Conservation (phyloP, 2,797 vertebrate species). For the Clarias laeviceps region DNA sequence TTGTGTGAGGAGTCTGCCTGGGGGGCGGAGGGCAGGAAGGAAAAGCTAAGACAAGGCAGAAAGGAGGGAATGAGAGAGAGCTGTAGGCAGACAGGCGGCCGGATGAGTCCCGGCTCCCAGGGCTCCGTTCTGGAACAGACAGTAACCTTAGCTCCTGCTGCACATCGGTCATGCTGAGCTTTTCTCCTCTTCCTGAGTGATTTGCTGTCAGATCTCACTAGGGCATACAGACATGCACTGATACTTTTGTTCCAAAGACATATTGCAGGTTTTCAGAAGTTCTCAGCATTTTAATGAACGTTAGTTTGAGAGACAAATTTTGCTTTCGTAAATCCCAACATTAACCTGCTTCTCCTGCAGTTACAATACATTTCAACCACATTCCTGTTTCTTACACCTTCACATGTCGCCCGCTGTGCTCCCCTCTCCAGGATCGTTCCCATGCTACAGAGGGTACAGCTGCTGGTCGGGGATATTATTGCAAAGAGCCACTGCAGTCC, state of each 20-base stretch:
- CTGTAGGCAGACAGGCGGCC: slow-evolving; percentile 18
- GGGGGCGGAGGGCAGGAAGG: not conserved
- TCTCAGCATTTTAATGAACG: not conserved
- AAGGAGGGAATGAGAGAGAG: not conserved
- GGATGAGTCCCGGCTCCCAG: slow-evolving; percentile 21
- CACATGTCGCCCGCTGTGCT: not conserved
- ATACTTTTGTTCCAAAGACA: not conserved
- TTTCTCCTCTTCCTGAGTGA: slow-evolving; percentile 45
- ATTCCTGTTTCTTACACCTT: not conserved
- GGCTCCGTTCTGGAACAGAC: slow-evolving; percentile 33
- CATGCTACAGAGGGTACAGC: slow-evolving; percentile 32
- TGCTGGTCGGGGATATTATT: slow-evolving; percentile 45
- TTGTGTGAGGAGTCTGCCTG: not conserved
- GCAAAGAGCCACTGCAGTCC: slow-evolving; percentile 39
- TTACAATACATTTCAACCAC: not conserved
- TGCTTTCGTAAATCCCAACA: not conserved
- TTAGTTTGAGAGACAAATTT: not conserved
- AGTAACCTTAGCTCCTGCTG: slow-evolving; percentile 50
- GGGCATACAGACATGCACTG: slow-evolving; percentile 16
- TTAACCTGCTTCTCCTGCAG: slow-evolving; percentile 6
- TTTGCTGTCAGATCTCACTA: slow-evolving; percentile 45
- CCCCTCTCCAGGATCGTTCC: slow-evolving; percentile 24
- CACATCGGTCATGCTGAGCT: slow-evolving; percentile 43
- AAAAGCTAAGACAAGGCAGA: not conserved
- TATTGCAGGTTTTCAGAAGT: not conserved